Conservation (phyloP, 2,888 invertebrate species). For the Thyatira batis region DNA sequence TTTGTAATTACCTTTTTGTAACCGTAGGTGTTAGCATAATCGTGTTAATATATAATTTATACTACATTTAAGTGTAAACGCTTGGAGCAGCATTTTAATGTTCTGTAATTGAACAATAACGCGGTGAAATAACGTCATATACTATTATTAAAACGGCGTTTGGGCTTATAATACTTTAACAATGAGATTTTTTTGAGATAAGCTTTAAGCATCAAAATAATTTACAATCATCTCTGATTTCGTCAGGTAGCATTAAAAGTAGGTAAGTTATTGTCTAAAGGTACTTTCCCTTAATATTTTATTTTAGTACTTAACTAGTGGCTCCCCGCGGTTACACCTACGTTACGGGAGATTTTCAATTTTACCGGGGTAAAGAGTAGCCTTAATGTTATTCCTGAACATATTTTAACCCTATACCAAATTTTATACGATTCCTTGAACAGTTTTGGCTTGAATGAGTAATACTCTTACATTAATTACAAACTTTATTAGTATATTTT, state of each 20-base stretch:
- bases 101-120: constrained; percentile 13
- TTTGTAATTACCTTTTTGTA: neutral
- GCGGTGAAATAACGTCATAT: constrained; percentile 15
- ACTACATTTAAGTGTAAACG: neutral
- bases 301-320: no score
- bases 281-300: no score
- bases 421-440: no score
- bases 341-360: no score
- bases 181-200: constrained; percentile 5
- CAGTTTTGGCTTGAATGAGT: no score
- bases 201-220: neutral
- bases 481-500: no score
- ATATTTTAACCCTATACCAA: no score
- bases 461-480: no score
- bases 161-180: constrained; percentile 8
- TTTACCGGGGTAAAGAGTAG: no score
- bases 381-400: no score
- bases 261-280: no score
- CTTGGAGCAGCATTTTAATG: constrained; percentile 10
- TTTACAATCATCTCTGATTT: neutral
- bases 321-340: no score
- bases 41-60: neutral
- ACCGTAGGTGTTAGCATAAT: constrained; percentile 1
- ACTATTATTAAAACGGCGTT: constrained; percentile 12
- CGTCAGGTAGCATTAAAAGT: neutral